Evolutionary conservation across 2,888 invertebrate species (phyloP).

Genomic region (Periphyllus acericola): DNA sequence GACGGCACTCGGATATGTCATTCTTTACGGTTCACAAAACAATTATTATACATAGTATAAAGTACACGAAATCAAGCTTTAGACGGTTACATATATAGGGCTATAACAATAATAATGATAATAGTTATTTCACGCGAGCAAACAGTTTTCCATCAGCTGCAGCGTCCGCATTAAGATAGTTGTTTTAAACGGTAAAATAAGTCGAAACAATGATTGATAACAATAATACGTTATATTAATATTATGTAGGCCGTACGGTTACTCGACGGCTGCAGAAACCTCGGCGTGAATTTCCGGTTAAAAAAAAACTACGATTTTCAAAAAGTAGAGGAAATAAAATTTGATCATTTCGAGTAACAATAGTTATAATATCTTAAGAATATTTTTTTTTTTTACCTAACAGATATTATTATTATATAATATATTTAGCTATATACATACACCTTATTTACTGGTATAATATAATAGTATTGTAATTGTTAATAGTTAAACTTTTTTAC

Average conservation of each 20-base stretch:
- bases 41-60: neutral
- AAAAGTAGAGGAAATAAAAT: constrained; percentile 17
- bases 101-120: neutral
- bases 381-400: constrained; percentile 3
- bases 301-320: neutral
- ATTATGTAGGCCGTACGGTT: neutral
- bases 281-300: neutral
- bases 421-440: constrained; percentile 2
- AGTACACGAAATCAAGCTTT: neutral
- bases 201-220: neutral
- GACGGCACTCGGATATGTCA: no score
- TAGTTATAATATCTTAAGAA: constrained; percentile 31
- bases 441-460: neutral
- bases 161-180: neutral
- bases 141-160: neutral
- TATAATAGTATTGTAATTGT: neutral
- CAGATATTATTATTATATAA: neutral
- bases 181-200: neutral
- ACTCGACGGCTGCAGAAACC: neutral
- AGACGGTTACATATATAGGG: neutral
- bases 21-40: neutral
- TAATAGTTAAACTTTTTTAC: constrained; percentile 1
- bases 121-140: neutral
- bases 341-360: constrained; percentile 7
- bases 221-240: neutral